Evolutionary conservation across 2,797 vertebrate genomes (phyloP).

Genomic region (Chelon auratus): DNA sequence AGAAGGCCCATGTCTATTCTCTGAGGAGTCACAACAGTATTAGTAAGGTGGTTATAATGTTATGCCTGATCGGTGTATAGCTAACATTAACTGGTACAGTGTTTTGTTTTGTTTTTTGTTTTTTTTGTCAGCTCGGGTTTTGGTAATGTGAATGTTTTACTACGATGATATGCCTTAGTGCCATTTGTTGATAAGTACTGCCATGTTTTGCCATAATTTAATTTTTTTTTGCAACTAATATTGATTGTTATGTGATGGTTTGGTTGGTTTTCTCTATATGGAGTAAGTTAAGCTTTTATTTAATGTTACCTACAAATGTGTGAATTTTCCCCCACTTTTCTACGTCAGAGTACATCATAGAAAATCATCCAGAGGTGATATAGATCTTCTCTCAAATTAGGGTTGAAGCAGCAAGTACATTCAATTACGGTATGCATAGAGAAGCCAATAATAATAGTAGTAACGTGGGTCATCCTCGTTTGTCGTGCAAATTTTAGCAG

Average conservation of each 20-base stretch:
- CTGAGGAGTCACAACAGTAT: too few relatives aligned
- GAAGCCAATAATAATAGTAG: not conserved
- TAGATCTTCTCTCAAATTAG: slow-evolving; percentile 6
- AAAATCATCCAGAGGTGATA: slow-evolving; percentile 11
- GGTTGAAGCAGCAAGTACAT: not conserved
- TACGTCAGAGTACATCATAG: not conserved
- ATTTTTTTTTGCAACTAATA: slow-evolving; percentile 7
- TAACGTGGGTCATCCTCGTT: not conserved
- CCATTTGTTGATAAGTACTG: slow-evolving; percentile 13
- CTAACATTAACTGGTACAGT: slow-evolving; percentile 7
- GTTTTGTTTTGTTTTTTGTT: not conserved
- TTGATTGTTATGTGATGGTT: not conserved
- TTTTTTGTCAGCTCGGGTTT: slow-evolving; percentile 26
- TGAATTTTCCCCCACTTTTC: not conserved
- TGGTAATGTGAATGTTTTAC: slow-evolving; percentile 37
- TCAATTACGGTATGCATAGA: not conserved
- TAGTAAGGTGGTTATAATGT: too few relatives aligned
- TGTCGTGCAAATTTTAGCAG: not conserved
- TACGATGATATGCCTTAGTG: slow-evolving; percentile 2
- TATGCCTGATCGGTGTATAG: not conserved
- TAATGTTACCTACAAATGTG: not conserved
- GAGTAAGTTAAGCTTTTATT: not conserved
- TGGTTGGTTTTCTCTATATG: not conserved
- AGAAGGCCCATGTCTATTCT: too few relatives aligned
- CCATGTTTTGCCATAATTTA: not conserved